Percentiles rank a stretch among this genome's conserved stretches.
These are phyloP conservation scores for Biston betularia DNA, from an alignment of 2,888 invertebrate species.

Conservation along the genomic window DNA sequence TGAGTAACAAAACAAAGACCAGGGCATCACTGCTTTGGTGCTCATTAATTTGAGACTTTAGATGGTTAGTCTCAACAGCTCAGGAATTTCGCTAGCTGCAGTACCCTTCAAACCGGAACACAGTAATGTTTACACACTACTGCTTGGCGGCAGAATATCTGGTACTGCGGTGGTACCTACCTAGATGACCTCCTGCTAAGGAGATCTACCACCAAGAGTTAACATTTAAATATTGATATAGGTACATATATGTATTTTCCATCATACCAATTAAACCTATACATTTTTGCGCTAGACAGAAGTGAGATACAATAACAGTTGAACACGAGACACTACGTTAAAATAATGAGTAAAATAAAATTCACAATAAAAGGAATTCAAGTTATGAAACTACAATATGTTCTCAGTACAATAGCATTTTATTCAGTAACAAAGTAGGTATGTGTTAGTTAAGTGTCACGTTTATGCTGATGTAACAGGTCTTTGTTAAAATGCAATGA, in stretches of 20 bases:
- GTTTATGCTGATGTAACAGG: constrained; percentile 48
- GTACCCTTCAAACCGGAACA: too few species aligned
- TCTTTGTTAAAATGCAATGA: constrained; percentile 56
- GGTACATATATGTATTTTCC: neutral
- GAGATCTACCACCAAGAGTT: too few species aligned
- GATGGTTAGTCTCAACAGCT: too few species aligned
- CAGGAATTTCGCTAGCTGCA: too few species aligned
- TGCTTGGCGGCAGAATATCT: too few species aligned
- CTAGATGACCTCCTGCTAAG: too few species aligned
- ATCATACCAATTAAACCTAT: neutral
- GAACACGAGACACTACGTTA: neutral
- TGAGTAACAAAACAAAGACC: too few species aligned
- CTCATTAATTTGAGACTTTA: too few species aligned
- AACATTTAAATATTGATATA: neutral
- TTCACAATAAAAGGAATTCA: constrained; percentile 21
- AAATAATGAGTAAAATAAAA: constrained; percentile 5
- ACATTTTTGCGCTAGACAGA: neutral
- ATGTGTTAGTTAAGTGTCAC: constrained; percentile 39
- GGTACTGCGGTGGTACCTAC: too few species aligned
- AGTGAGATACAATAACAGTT: neutral
- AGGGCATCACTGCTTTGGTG: too few species aligned
- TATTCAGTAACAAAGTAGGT: constrained; percentile 58
- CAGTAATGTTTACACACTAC: too few species aligned
- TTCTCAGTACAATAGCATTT: constrained; percentile 51
- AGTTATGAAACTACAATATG: constrained; percentile 18